Conservation (phyloP, 2,888 invertebrate genomes). For the Tachina grossa region DNA sequence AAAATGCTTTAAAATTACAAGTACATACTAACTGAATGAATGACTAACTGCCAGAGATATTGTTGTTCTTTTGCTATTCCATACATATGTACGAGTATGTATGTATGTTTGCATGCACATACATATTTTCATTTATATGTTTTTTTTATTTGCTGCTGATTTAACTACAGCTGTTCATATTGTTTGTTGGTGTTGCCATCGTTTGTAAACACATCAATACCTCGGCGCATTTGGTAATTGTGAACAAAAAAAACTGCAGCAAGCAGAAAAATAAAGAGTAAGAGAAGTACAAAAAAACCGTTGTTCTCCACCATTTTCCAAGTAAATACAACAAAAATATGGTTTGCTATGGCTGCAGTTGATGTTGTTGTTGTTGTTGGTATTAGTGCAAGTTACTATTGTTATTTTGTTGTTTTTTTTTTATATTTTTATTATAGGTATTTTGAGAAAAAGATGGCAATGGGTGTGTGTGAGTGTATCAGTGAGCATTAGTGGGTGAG, state of each 20-base stretch:
- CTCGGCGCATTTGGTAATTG: neutral
- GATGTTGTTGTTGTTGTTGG: neutral
- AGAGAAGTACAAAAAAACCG: neutral
- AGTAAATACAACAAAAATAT: neutral
- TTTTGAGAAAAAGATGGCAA: neutral
- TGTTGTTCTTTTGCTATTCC: neutral
- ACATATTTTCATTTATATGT: neutral
- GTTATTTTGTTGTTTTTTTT: neutral
- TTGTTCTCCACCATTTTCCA: constrained; percentile 11
- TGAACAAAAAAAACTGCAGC: constrained; percentile 3
- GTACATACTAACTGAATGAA: constrained; percentile 4
- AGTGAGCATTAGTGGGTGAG: neutral
- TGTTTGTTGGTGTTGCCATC: neutral
- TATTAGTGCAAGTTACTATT: neutral
- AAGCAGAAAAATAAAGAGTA: neutral
- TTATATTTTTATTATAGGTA: neutral
- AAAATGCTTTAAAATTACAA: constrained; percentile 21
- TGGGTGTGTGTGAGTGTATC: neutral
- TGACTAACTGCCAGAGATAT: constrained; percentile 12
- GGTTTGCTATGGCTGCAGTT: neutral
- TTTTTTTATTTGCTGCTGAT: constrained; percentile 1
- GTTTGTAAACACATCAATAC: constrained; percentile 38
- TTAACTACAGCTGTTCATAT: neutral
- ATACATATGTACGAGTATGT: too few species aligned
- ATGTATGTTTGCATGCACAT: too few species aligned